Evolutionary conservation across 2,113 vertebrate species (phyloP).

Genomic region (Lasiurus cinereus): DNA sequence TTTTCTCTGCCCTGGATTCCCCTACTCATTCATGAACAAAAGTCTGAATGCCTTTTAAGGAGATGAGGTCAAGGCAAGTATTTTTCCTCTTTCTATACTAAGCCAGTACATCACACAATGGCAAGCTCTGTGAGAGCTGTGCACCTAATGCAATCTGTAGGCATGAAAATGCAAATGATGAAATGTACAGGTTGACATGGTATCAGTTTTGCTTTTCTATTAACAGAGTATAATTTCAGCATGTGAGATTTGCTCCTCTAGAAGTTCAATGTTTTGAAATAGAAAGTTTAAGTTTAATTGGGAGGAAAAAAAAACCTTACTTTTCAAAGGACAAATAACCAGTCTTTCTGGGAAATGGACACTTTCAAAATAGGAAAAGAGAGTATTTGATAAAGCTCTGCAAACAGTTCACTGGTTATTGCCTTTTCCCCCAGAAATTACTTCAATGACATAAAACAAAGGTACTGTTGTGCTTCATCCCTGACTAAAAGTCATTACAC

Average conservation of each 20-base stretch:
- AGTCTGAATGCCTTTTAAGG: slow-evolving; percentile 52
- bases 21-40: slow-evolving; percentile 52
- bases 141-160: too few relatives aligned
- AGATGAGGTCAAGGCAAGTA: neutral
- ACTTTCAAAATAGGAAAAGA: slow-evolving; percentile 34
- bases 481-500: neutral
- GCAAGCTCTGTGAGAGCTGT: neutral
- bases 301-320: neutral
- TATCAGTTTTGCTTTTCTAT: neutral
- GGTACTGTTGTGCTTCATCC: neutral
- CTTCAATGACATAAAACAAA: neutral
- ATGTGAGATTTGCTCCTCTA: neutral
- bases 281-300: neutral
- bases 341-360: slow-evolving; percentile 9
- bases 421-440: neutral
- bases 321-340: slow-evolving; percentile 36
- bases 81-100: neutral
- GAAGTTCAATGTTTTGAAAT: neutral
- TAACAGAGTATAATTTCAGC: neutral
- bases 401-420: neutral
- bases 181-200: neutral
- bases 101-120: neutral
- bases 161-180: neutral
- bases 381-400: neutral
- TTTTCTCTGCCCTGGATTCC: slow-evolving; percentile 51